Evolutionary conservation across 2,888 invertebrate species (phyloP), one percentile per base, ranked within the genome.

Genomic region (Teinopalpus imperialis): DNA sequence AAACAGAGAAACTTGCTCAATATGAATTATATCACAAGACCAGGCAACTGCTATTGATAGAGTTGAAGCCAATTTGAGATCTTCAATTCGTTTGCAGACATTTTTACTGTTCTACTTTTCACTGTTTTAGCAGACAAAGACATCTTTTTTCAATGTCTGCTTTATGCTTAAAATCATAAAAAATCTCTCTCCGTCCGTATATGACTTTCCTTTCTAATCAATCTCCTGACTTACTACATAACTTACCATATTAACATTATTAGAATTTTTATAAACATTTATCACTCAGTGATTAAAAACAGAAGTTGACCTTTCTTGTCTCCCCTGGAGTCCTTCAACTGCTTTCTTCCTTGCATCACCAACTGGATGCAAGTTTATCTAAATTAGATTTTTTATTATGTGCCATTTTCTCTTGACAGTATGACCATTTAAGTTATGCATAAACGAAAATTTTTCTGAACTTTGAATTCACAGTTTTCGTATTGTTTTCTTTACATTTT

Each of bases 331-430:
- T 27, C 29, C 24, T 20, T 37, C 37, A 14, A 37, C 37, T 37
- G 37, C 23, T 37, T 37, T 37, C 14, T 14, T 37, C 24, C 37
- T 39, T 39, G 39, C 27, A 29, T 39, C 37, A 37, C 37, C 37
- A 20, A 14, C 7, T 7, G 27, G 9, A 39, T 39, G 29, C 12
- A n/a, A 8, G 5, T 36, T 1, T 36, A 0, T 13, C 21, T 23
- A 7, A 36, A 10, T 27, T 10, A 9, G 36, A 36, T n/a, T 12
- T 24, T 12, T 12, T 34, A 10, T 34, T 34, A 20, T 34, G 18
- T 14, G 34, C 20, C 14, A 34, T 14, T 34, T 20, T 20, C 16
- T 20, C 9, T 8, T 3, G 8, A 9, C 16, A 34, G 9, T 16
- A 18, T n/a, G 20, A 34, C 18, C 14, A 14, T 24, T 37, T 20